These are phyloP conservation scores for Dendroctonus ponderosae DNA, from an alignment of 1,140 invertebrate species.

Conservation along the genomic window DNA sequence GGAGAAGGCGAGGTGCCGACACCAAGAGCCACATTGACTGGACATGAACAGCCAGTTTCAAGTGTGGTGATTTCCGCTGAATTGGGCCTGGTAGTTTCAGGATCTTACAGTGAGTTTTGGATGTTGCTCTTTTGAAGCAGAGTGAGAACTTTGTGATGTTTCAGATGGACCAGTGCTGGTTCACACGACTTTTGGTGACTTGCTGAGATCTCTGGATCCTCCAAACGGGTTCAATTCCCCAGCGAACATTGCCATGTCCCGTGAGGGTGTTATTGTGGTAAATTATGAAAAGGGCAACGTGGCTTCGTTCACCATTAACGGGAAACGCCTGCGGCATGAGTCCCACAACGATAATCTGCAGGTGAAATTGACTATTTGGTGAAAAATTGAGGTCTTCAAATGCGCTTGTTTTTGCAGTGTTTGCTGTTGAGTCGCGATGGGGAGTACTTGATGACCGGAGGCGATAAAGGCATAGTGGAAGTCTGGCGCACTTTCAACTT, in stretches of 20 bases:
- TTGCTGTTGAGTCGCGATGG: conserved; percentile 94
- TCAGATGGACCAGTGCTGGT: conserved; percentile 92
- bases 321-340: conserved; percentile 80
- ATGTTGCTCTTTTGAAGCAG: not conserved
- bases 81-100: conserved; percentile 95
- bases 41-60: conserved; percentile 93
- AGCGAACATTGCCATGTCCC: conserved; percentile 86
- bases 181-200: conserved; percentile 96
- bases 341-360: conserved; percentile 94
- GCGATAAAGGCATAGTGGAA: conserved; percentile 95
- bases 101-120: conserved; percentile 72
- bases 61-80: conserved; percentile 96
- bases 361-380: conserved; percentile 56
- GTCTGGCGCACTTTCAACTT: conserved; percentile 98
- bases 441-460: conserved; percentile 95
- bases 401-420: conserved; percentile 70
- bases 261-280: conserved; percentile 95
- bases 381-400: conserved; percentile 1
- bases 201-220: conserved; percentile 87
- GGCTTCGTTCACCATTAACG: conserved; percentile 91
- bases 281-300: conserved; percentile 90
- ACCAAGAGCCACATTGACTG: conserved; percentile 92
- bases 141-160: conserved; percentile 1
- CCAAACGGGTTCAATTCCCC: conserved; percentile 79
- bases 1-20: conserved; percentile 94